Conservation (phyloP, 2,797 vertebrate genomes). For the Xyrichtys novacula region DNA sequence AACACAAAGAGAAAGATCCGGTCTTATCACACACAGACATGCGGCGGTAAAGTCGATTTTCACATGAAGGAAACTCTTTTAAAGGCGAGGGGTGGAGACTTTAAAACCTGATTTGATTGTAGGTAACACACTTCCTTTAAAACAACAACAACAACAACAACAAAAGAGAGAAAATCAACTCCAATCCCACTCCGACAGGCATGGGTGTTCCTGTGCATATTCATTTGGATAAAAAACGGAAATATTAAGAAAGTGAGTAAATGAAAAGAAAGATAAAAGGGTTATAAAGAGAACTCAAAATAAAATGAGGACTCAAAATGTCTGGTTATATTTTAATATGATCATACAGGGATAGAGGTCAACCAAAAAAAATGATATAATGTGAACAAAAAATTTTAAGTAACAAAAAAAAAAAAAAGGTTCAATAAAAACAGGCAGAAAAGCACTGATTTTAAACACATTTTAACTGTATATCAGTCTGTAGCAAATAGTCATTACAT, state of each 20-base stretch:
- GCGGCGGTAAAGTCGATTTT: conserved; percentile 62
- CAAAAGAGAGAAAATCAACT: not conserved
- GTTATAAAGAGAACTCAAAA: conserved; percentile 80
- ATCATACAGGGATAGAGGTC: conserved; percentile 93
- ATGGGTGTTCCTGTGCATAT: conserved; percentile 85
- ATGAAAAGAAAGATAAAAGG: conserved; percentile 69
- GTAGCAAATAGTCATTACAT: conserved; percentile 96
- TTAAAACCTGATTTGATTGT: conserved; percentile 78
- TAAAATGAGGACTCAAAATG: conserved; percentile 88
- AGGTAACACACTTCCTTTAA: conserved; percentile 73
- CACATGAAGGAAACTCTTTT: conserved; percentile 74
- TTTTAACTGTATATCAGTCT: conserved; percentile 90
- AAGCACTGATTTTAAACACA: conserved; percentile 94
- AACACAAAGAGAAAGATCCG: conserved; percentile 64
- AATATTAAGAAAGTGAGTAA: conserved; percentile 54
- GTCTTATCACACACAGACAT: conserved; percentile 71
- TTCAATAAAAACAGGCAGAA: conserved; percentile 92
- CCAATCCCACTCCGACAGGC: conserved; percentile 57
- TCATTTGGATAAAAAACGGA: conserved; percentile 79
- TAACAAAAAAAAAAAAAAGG: conserved; percentile 88
- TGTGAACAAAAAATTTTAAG: conserved; percentile 84
- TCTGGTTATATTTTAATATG: conserved; percentile 99
- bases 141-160: not conserved
- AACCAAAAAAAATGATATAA: conserved; percentile 92
- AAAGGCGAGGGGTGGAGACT: conserved; percentile 80